Base-by-base conservation (phyloP, 2,888 invertebrate genomes). In the Heliconius ismenius region DNA sequence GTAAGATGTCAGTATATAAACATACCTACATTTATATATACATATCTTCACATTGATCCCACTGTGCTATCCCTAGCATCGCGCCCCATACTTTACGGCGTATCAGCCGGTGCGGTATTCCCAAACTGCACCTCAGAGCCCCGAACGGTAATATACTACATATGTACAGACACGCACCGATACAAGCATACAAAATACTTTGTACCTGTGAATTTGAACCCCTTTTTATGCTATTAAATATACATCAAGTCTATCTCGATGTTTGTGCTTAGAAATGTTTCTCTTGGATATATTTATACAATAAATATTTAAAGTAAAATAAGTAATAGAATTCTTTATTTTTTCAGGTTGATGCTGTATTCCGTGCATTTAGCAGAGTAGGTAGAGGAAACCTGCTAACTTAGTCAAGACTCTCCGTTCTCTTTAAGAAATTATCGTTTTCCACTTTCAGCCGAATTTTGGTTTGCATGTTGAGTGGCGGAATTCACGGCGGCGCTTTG, bases 81-180 rank as follows among this genome's bases (percentile, higher is more conserved):
- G 78, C 79, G 76, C 83, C 85, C 83, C 83, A 87, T 90, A 89
- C 89, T 92, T 93, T 93, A 92, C 91, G 88, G 88, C 89, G 89
- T 93, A 93, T 94, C 93, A 92, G 93, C 89, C 90, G 91, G 90
- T 92, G 91, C 91, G 90, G 93, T 93, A 94, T 93, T 94, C 93
- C 93, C 93, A 90, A 93, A 94, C 92, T 93, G 93, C 93, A 93
- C 93, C 93, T 93, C 89, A 92, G 92, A 86, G 91, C 85, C 89
- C 87, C 88, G 87, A 83, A 87, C 86, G 83, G 82, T 86, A 87
- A 84, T 84, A 86, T 85, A 85, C 82, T 81, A 82, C 73, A 79
- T 76, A 80, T 76, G 81, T 79, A 79, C 78, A 70, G 58, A 76
- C 75, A 80, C 78, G 75, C 78, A 82, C 77, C 64, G 72, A 78